Evolutionary conservation across 2,888 invertebrate genomes (phyloP), one percentile per base, ranked within the genome.

Genomic region (Nomada ferruginata): DNA sequence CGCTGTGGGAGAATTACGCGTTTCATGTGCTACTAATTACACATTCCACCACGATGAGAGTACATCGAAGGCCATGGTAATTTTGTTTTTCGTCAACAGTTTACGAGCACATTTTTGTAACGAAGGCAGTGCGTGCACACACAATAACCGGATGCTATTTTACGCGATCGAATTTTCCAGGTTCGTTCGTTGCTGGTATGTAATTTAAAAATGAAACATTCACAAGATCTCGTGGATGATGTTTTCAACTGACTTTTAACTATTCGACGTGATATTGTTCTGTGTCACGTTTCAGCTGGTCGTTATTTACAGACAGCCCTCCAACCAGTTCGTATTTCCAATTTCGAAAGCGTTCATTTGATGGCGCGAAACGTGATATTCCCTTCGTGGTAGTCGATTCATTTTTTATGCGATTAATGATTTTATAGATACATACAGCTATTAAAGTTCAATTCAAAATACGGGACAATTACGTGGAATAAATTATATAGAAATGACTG

Each of bases 21-120:
- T 72, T 70, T 76, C 82, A 60, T 59, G 52, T 66, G 76, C 50
- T 70, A 68, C 66, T 69, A 76, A 82, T 82, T 82, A 72, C 42
- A 71, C 76, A 81, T 82, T 83, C 77, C 66, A 59, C 0, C 10
- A 18, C 15, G 69, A 47, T 72, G 82, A 77, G 53, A 61, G 53
- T 53, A 5, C 63, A 15, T 13, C 20, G 15, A 23, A 66, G 44
- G 13, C 7, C 60, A 2, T 5, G 20, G 55, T 36, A 70, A 82
- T 82, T 61, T 70, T 77, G 73, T 82, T 83, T 83, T 71, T 65
- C 73, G 20, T 59, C 47, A 47, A 3, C 23, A 59, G 64, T 82
- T 82, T 81, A 81, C 71, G 82, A 60, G 53, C 44, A 29, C 71
- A 72, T 81, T 76, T 82, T 71, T 29, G 36, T 36, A 68, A 15